phyloP scores from a whole-genome alignment of 2,888 invertebrate species.

The Piscicola geometra region DNA sequence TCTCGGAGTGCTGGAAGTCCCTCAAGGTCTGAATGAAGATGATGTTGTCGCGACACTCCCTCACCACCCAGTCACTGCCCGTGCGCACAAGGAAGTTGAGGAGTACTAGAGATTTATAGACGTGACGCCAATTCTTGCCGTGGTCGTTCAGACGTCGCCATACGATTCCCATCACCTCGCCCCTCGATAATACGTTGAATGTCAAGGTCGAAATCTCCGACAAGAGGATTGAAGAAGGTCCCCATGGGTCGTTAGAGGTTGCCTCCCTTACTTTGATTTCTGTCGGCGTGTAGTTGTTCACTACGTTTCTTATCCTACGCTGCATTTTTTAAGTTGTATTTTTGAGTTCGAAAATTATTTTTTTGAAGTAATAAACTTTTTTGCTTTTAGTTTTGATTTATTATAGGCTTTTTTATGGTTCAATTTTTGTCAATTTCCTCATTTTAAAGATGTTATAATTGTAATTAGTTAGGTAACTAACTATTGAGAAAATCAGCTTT shows the following conservation, averaged over 20 bases:
- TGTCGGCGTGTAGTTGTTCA: slow-evolving; percentile 98
- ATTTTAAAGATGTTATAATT: neutral
- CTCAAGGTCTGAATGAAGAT: slow-evolving; percentile 93
- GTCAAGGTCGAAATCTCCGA: slow-evolving; percentile 98
- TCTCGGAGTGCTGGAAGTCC: slow-evolving; percentile 78
- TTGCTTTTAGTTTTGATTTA: neutral
- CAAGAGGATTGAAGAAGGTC: slow-evolving; percentile 96
- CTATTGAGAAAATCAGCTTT: no score
- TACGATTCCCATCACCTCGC: slow-evolving; percentile 98
- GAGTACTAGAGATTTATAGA: slow-evolving; percentile 90
- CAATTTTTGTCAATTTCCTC: neutral
- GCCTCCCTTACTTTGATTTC: slow-evolving; percentile 99
- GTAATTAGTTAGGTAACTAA: neutral
- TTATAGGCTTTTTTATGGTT: neutral
- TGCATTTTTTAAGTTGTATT: slow-evolving; percentile 62
- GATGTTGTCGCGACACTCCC: slow-evolving; percentile 98
- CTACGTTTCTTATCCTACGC: slow-evolving; percentile 95
- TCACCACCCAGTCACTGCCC: slow-evolving; percentile 89
- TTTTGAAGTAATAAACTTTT: neutral
- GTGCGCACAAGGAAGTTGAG: slow-evolving; percentile 97
- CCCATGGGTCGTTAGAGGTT: slow-evolving; percentile 99
- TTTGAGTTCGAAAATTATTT: neutral
- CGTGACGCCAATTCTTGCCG: slow-evolving; percentile 99
- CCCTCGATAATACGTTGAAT: slow-evolving; percentile 97
- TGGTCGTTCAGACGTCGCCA: slow-evolving; percentile 99